Evolutionary conservation across 23 tunicate genomes (phyloP).

Genomic region (Botrylloides violaceus): DNA sequence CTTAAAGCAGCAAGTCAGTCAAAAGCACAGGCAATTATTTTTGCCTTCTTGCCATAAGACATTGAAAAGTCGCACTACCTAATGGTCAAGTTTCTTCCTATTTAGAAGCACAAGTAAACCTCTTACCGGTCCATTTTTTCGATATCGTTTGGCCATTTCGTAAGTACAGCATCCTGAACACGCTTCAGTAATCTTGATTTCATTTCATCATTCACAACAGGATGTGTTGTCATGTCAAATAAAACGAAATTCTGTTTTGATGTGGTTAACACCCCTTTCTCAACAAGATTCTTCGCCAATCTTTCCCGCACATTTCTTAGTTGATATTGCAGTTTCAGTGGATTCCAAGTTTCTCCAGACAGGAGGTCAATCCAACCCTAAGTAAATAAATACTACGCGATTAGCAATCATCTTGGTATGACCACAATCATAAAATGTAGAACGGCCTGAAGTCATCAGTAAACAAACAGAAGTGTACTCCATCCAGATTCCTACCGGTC

Average conservation of each 20-base stretch:
- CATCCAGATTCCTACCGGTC: too few species aligned
- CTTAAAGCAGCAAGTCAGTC: too few species aligned
- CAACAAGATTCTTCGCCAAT: constrained; percentile 95
- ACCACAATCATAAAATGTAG: too few species aligned
- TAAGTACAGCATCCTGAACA: constrained; percentile 95
- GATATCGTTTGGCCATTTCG: constrained; percentile 99
- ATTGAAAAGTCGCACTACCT: background rate
- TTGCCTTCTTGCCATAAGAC: background rate
- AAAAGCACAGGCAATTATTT: too few species aligned
- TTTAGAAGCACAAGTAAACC: too few species aligned
- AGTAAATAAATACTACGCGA: too few species aligned
- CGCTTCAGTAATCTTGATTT: constrained; percentile 75
- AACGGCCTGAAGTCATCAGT: too few species aligned
- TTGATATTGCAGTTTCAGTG: constrained; percentile 88
- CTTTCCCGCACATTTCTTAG: constrained; percentile 94
- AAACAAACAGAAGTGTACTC: too few species aligned
- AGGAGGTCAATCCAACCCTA: constrained; percentile 97
- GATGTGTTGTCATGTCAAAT: constrained; percentile 99
- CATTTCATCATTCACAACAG: constrained; percentile 61
- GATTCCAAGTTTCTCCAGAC: constrained; percentile 99
- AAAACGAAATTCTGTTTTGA: constrained; percentile 95
- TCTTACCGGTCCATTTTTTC: constrained; percentile 78
- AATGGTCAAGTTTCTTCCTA: too few species aligned
- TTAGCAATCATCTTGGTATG: too few species aligned
- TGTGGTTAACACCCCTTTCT: constrained; percentile 94